phyloP scores from a whole-genome alignment of 2,113 vertebrate genomes.

The Catagonus wagneri region DNA sequence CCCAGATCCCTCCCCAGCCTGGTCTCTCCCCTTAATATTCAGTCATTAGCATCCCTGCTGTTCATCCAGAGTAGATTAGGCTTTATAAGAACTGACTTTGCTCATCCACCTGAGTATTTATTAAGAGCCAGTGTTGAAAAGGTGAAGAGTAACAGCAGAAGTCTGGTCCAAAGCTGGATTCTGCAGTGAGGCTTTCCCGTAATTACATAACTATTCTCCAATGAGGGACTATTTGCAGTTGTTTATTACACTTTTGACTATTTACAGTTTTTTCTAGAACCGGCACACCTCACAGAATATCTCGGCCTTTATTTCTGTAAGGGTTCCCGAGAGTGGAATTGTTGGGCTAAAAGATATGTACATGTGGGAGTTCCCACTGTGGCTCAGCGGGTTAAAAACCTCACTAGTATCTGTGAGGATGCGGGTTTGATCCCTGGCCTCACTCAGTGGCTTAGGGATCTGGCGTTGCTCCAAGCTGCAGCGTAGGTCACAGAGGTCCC shows the following conservation, averaged over 20 bases:
- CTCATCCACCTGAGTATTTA: not conserved
- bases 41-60: not conserved
- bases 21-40: not conserved
- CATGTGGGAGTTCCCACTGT: too few species aligned
- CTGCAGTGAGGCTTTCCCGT: not conserved
- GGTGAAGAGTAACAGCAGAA: not conserved
- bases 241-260: not conserved
- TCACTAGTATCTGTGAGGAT: too few species aligned
- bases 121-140: not conserved
- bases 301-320: not conserved
- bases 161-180: not conserved
- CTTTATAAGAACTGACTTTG: not conserved
- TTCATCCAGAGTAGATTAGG: accelerated
- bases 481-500: not conserved
- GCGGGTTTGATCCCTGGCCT: too few species aligned
- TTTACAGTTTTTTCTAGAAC: not conserved
- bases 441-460: too few species aligned
- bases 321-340: accelerated
- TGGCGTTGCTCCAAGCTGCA: too few species aligned
- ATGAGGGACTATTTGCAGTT: not conserved
- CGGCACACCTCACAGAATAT: not conserved
- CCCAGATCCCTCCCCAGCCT: accelerated
- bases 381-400: too few species aligned
- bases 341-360: too few species aligned
- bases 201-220: not conserved